A percentile compares a stretch with the other conserved stretches of the same genome.
Evolutionary conservation across 2,113 vertebrate species (phyloP).

Genomic region (Xiphophorus hellerii): DNA sequence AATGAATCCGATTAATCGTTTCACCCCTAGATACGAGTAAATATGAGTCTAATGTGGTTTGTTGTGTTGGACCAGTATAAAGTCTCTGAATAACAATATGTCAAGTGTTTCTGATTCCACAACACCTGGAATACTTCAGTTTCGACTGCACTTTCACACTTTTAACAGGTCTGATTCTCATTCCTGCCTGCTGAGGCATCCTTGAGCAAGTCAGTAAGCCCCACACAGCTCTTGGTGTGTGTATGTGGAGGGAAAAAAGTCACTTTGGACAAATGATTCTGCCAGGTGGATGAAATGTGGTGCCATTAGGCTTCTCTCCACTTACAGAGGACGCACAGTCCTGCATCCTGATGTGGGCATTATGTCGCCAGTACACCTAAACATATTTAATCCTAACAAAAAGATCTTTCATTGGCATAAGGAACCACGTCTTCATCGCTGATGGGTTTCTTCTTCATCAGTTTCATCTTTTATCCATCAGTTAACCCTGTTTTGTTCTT

Average conservation of each 20-base stretch:
- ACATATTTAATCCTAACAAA: constrained; percentile 29
- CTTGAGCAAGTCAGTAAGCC: constrained; percentile 36
- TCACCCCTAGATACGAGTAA: no score
- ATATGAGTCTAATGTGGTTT: no score
- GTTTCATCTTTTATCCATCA: not conserved
- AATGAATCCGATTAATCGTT: no score
- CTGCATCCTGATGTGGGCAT: constrained; percentile 42
- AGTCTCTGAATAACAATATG: not conserved
- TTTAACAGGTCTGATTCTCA: constrained; percentile 1
- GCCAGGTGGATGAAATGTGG: constrained; percentile 57
- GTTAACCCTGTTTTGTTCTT: constrained; percentile 9
- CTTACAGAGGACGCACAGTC: constrained; percentile 9
- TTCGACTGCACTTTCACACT: not conserved
- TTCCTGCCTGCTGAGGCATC: constrained; percentile 17
- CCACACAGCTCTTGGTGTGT: constrained; percentile 10
- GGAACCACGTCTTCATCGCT: not conserved
- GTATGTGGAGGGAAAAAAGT: constrained; percentile 3
- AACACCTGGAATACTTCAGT: not conserved
- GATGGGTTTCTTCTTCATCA: not conserved
- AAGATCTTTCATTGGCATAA: constrained; percentile 5
- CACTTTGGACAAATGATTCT: constrained; percentile 28
- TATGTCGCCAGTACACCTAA: constrained; percentile 19
- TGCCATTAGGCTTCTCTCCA: constrained; percentile 48
- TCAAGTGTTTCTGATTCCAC: not conserved
- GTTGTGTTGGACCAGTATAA: not conserved